phyloP scores from a whole-genome alignment of 92 coral and sea anemone genomes.

The Blastomussa wellsi region DNA sequence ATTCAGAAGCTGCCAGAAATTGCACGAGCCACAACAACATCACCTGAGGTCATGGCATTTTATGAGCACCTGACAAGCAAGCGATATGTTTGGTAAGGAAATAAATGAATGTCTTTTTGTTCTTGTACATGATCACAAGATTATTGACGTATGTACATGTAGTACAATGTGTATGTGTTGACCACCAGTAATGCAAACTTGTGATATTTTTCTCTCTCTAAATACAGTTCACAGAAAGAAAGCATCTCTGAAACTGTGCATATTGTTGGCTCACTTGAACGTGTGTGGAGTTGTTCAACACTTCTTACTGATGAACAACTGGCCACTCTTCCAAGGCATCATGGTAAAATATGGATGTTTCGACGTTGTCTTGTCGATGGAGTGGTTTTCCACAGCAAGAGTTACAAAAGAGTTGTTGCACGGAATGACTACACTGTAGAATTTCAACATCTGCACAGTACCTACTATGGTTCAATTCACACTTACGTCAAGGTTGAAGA shows the following conservation, averaged over 20 bases:
- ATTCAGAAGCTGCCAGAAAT: conserved; percentile 29
- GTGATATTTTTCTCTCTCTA: neutral
- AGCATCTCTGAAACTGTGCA: neutral
- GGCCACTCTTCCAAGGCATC: neutral
- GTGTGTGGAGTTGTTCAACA: conserved; percentile 20
- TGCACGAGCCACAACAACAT: conserved; percentile 25
- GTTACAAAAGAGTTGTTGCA: conserved; percentile 7
- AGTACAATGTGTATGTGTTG: neutral
- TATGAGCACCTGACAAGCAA: conserved; percentile 25
- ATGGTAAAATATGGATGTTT: conserved; percentile 17
- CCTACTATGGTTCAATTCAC: conserved; percentile 12
- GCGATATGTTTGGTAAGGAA: neutral
- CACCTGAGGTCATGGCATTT: conserved; percentile 16
- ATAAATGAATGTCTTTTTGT: neutral
- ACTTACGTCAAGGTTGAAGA: conserved; percentile 31
- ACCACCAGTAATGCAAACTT: neutral
- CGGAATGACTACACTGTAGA: conserved; percentile 26
- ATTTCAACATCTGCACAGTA: neutral
- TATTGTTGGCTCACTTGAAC: conserved; percentile 28
- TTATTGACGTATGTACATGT: neutral
- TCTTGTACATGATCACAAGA: neutral
- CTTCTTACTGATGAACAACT: conserved; percentile 5
- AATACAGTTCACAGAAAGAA: conserved; percentile 11
- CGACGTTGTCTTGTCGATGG: conserved; percentile 11
- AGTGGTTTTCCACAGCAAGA: conserved; percentile 10